Percentiles rank a stretch among this genome's conserved stretches.
These are phyloP conservation scores for Andrena praecox DNA, from an alignment of 2,888 invertebrate species.

Conservation along the genomic window DNA sequence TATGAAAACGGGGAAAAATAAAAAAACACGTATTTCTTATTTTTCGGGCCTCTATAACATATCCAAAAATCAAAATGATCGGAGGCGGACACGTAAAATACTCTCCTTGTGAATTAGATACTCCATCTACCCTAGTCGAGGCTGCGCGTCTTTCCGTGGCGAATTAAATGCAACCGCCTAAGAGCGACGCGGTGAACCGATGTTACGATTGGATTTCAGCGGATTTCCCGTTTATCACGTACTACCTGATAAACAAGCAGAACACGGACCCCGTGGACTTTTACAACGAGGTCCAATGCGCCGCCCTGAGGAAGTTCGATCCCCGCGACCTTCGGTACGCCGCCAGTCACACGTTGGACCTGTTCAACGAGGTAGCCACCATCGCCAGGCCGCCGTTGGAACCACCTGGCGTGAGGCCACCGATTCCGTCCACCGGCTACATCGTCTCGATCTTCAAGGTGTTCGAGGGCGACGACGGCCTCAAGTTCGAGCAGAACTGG, in stretches of 20 bases:
- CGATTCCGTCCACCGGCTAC: conserved; percentile 93
- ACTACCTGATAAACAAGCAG: conserved; percentile 95
- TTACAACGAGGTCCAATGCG: conserved; percentile 93
- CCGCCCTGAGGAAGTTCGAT: conserved; percentile 94
- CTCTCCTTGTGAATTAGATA: neutral
- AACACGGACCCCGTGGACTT: conserved; percentile 94
- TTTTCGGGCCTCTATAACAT: no score
- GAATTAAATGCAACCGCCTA: neutral
- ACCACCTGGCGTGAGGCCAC: conserved; percentile 91
- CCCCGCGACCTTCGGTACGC: conserved; percentile 93
- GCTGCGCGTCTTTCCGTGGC: neutral
- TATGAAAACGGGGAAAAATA: no score
- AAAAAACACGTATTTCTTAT: no score
- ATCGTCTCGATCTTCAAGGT: conserved; percentile 97
- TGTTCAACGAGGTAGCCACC: conserved; percentile 96
- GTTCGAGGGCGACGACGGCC: conserved; percentile 97
- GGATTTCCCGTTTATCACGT: conserved; percentile 96
- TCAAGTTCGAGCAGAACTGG: conserved; percentile 97
- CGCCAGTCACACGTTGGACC: conserved; percentile 94
- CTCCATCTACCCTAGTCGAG: neutral
- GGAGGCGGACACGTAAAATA: no score
- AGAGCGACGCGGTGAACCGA: neutral
- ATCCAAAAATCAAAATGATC: no score
- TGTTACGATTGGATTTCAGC: conserved; percentile 86
- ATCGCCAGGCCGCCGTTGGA: conserved; percentile 95